phyloP scores from a whole-genome alignment of 1,140 invertebrate species.

The Goniozus legneri region DNA sequence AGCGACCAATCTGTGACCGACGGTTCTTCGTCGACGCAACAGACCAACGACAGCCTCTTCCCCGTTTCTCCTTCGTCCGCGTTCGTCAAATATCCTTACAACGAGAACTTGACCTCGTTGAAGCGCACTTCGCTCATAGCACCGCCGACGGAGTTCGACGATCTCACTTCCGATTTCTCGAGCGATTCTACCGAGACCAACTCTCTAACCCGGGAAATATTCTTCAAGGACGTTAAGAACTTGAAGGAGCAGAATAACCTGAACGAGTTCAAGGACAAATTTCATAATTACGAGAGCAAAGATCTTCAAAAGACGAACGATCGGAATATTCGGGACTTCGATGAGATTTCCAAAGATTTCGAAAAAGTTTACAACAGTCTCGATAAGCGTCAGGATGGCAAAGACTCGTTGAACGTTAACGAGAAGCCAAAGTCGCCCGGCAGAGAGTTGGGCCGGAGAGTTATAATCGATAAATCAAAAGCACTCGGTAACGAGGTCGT shows the following conservation, averaged over 20 bases:
- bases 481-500: constrained; percentile 24
- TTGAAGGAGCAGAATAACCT: not conserved
- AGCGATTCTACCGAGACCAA: constrained; percentile 46
- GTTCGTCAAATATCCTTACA: constrained; percentile 46
- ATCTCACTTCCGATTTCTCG: constrained; percentile 36
- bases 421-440: constrained; percentile 15
- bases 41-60: constrained; percentile 21
- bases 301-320: no score
- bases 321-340: no score
- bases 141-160: constrained; percentile 49
- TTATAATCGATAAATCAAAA: constrained; percentile 42
- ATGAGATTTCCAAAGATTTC: no score
- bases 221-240: not conserved
- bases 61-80: constrained; percentile 50
- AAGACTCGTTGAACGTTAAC: no score
- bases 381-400: no score
- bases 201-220: constrained; percentile 30
- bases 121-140: constrained; percentile 47
- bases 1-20: constrained; percentile 37
- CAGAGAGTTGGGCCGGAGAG: constrained; percentile 31
- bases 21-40: constrained; percentile 9
- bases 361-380: no score
- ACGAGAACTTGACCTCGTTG: no score
- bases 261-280: not conserved
- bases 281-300: no score